Evolutionary conservation across 2,797 vertebrate genomes (phyloP).

Genomic region (Atherinosoma microstoma): DNA sequence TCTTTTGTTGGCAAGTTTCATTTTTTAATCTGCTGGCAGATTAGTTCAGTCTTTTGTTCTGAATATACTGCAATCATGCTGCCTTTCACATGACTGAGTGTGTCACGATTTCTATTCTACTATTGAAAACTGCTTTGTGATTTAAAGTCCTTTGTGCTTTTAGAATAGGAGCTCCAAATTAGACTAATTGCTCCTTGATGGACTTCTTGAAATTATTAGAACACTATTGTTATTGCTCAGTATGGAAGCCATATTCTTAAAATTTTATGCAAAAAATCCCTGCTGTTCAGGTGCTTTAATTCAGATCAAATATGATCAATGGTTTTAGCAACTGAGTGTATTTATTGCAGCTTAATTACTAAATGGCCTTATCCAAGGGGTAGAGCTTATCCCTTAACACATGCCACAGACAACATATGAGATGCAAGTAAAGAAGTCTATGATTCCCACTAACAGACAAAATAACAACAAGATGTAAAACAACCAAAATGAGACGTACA

Average conservation of each 20-base stretch:
- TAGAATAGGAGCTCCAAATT: constrained; percentile 51
- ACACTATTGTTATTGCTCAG: constrained; percentile 38
- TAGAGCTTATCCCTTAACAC: constrained; percentile 6
- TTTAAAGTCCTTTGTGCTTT: constrained; percentile 70
- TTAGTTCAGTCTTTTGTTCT: constrained; percentile 73
- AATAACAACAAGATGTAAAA: background rate
- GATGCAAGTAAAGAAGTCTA: background rate
- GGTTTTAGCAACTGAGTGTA: constrained; percentile 3
- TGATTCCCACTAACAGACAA: background rate
- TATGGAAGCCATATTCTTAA: constrained; percentile 36
- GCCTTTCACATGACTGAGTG: constrained; percentile 66
- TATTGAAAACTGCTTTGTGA: constrained; percentile 67
- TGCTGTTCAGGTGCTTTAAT: constrained; percentile 18
- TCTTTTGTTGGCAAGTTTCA: constrained; percentile 61
- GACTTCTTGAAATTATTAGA: constrained; percentile 67
- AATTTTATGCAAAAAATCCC: constrained; percentile 16
- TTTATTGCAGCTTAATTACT: constrained; percentile 11
- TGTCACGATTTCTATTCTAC: constrained; percentile 66
- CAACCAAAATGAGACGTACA: background rate
- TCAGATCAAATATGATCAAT: constrained; percentile 14
- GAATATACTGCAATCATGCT: constrained; percentile 44
- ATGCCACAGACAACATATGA: constrained; percentile 2
- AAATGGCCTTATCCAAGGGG: background rate
- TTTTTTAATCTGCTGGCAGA: constrained; percentile 63
- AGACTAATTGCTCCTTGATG: constrained; percentile 72